phyloP scores from a whole-genome alignment of 2,113 vertebrate species.

The Lanius collurio region DNA sequence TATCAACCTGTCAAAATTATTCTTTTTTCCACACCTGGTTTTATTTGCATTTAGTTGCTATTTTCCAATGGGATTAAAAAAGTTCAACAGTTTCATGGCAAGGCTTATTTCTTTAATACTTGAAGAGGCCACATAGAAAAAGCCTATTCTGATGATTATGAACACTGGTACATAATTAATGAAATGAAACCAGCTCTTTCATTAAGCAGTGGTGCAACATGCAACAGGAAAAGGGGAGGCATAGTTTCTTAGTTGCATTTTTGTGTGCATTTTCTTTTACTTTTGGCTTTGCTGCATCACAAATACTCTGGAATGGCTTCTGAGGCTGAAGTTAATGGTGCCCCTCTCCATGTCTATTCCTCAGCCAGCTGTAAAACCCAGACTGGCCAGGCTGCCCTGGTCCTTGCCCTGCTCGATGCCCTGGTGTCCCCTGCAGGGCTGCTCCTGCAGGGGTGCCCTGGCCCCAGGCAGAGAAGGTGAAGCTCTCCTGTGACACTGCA shows the following conservation, averaged over 20 bases:
- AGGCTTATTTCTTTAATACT: background rate
- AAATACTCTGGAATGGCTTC: fast-evolving
- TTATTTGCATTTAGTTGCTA: background rate
- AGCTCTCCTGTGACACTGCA: background rate
- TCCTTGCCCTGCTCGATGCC: background rate
- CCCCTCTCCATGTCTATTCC: background rate
- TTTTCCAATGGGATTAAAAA: background rate
- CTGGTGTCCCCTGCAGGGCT: background rate
- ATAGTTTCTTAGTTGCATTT: background rate
- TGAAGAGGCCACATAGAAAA: background rate
- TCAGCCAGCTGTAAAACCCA: background rate
- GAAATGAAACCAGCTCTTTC: background rate
- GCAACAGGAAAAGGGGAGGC: background rate
- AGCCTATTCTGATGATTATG: background rate
- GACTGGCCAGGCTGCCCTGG: background rate
- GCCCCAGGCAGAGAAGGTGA: background rate
- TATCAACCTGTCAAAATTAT: background rate
- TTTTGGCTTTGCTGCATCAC: background rate
- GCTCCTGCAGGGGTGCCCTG: background rate
- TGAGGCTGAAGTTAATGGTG: background rate
- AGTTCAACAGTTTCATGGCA: background rate
- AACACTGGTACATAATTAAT: background rate
- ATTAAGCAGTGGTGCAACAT: background rate
- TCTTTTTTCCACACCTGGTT: background rate
- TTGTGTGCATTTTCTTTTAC: background rate